Evolutionary conservation across 2,888 invertebrate species (phyloP), one percentile per base, ranked within the genome.

Genomic region (Gymnosoma rotundatum): DNA sequence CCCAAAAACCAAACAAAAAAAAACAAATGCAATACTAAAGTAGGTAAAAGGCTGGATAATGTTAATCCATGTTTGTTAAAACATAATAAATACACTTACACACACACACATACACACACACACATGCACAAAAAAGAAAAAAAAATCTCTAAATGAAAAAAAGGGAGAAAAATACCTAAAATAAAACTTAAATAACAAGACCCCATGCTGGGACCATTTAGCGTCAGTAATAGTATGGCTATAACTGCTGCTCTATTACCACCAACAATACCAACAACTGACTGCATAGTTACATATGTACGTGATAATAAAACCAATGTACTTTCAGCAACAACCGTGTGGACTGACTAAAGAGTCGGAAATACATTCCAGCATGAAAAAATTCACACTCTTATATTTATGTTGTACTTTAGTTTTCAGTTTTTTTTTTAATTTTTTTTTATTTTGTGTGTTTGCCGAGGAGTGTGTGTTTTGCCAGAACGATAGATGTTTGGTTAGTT

Each of bases 121-220:
- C 14, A 25, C 9, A 36, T n/a, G n/a, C n/a, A n/a, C n/a, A n/a
- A n/a, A 61, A 18, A 58, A 61, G n/a, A 18, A 38, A 78, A 58
- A 78, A 74, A 63, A 48, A 48, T 14, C 48, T 42, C 4, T 42
- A 48, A 48, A 48, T 16, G 16, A 48, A 56, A 63, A 20, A 14
- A 21, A 48, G 64, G 56, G 9, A 18, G n/a, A 48, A 45, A 64
- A 70, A 54, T 63, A 54, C 32, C 14, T 56, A 63, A 69, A 60
- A 58, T 76, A 42, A 78, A 72, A 72, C 64, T 72, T 38, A 72
- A 74, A 73, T 81, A 74, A 50, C 50, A 73, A 74, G 74, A 63
- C 84, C 81, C 75, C 84, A 74, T 81, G 81, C 81, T 81, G 84
- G 78, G 81, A 69, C 84, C 81, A 84, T 84, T 84, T 84, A 84